Base-by-base conservation (phyloP, 2,888 invertebrate genomes). In the Lithosia quadra region DNA sequence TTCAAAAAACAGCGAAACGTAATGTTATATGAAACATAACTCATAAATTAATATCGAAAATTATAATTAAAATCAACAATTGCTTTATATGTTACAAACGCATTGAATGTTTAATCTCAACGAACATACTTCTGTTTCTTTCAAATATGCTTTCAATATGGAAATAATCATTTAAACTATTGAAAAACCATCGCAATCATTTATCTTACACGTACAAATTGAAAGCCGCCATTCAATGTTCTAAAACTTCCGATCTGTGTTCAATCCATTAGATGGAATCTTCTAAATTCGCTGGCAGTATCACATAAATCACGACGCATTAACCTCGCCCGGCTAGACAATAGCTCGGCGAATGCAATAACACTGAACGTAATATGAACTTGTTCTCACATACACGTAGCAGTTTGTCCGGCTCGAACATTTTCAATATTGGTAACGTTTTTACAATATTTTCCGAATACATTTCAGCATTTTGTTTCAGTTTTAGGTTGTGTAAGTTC, bases 221-320 rank as follows among this genome's bases (percentile, higher is more conserved):
- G 67, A 57, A n/a, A 56, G 55, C 21, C 57, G 53, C 59, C 24
- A 24, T 63, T 63, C 68, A 63, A 56, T 69, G 55, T 55, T 69
- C 56, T 65, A 61, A 65, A 59, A 61, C 43, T 39, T 43, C 58
- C 64, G 55, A 65, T 64, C 68, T 39, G 39, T 59, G 53, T 67
- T 63, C 60, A 64, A 64, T 69, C 60, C 64, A 65, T 65, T 69
- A 60, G 36, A 68, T 61, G 15, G 33, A 65, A 69, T 36, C 68
- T 56, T 69, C 64, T 69, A 65, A 56, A 65, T 61, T 65, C 64
- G 39, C 18, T 61, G 60, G 36, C 60, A 28, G 56, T 39, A 60
- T 69, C 55, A 36, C 68, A 69, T 69, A 76, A 80, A 79, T 78
- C 66, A 76, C 73, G 71, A 73, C 49, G 39, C 22, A 73, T 69